Evolutionary conservation across 1,140 invertebrate genomes (phyloP).

Genomic region (Daktulosphaira vitifoliae): DNA sequence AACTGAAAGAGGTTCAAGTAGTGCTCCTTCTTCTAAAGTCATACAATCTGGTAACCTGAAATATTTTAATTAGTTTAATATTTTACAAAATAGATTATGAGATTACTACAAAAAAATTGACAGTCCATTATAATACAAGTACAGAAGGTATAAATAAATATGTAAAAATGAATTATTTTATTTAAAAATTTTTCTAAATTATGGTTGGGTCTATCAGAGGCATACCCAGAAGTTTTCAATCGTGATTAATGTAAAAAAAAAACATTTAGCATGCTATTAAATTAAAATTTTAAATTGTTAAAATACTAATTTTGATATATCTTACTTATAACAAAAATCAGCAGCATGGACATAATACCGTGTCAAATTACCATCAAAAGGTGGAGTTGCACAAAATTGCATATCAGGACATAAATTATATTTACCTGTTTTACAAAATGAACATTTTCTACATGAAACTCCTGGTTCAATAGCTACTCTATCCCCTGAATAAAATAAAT

Average conservation of each 20-base stretch:
- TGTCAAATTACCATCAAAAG: slow-evolving; percentile 72
- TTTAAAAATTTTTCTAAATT: no score
- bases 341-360: slow-evolving; percentile 82
- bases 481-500: slow-evolving; percentile 59
- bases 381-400: slow-evolving; percentile 83
- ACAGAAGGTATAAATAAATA: no score
- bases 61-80: slow-evolving; percentile 38
- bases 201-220: no score
- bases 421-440: slow-evolving; percentile 72
- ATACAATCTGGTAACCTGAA: slow-evolving; percentile 79
- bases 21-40: slow-evolving; percentile 81
- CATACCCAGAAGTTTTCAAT: no score
- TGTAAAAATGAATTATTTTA: no score
- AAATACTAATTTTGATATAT: background rate
- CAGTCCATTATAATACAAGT: no score
- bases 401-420: slow-evolving; percentile 87
- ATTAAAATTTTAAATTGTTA: background rate
- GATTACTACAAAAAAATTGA: background rate
- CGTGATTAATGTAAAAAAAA: no score
- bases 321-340: slow-evolving; percentile 87
- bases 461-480: slow-evolving; percentile 89
- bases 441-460: slow-evolving; percentile 74
- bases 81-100: slow-evolving; percentile 3
- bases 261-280: no score
- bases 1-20: slow-evolving; percentile 86